These are phyloP conservation scores for Caenorhabditis sp. DNA, from an alignment of 2,888 invertebrate genomes.

Conservation along the genomic window DNA sequence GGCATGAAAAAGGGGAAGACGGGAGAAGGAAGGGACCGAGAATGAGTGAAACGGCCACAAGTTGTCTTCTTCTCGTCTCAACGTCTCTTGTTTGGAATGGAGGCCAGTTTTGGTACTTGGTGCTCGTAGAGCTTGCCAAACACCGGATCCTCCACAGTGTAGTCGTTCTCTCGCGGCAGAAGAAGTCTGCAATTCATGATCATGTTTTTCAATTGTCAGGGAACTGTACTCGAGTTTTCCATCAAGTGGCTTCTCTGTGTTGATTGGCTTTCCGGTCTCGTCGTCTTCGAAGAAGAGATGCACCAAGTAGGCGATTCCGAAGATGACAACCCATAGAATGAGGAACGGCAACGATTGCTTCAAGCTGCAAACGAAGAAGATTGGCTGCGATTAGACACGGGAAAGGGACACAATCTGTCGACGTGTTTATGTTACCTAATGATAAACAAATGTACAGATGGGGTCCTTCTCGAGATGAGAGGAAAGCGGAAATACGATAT, in stretches of 20 bases:
- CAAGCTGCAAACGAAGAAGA: conserved; percentile 27
- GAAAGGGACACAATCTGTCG: conserved; percentile 36
- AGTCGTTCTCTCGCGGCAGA: conserved; percentile 54
- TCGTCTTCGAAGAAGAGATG: conserved; percentile 59
- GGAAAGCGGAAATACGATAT: conserved; percentile 38
- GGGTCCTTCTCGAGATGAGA: conserved; percentile 21
- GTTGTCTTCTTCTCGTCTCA: conserved; percentile 25
- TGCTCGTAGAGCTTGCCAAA: conserved; percentile 60
- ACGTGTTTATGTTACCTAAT: conserved; percentile 57
- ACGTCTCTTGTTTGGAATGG: conserved; percentile 50
- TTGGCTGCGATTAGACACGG: conserved; percentile 38
- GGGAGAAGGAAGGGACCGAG: conserved; percentile 1
- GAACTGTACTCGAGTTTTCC: conserved; percentile 40
- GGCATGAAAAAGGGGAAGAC: conserved; percentile 3
- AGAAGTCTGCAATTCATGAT: conserved; percentile 41
- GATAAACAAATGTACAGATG: conserved; percentile 61
- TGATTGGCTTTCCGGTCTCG: conserved; percentile 49
- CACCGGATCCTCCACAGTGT: conserved; percentile 62
- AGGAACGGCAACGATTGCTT: conserved; percentile 53
- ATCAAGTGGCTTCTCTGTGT: conserved; percentile 48
- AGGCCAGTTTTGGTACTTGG: conserved; percentile 53
- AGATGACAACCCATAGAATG: conserved; percentile 48
- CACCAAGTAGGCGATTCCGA: conserved; percentile 44
- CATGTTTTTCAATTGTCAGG: neutral
- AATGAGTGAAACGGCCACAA: neutral